Evolutionary conservation across 2,888 invertebrate species (phyloP), one percentile per base, ranked within the genome.

Genomic region (Dusona sp.): DNA sequence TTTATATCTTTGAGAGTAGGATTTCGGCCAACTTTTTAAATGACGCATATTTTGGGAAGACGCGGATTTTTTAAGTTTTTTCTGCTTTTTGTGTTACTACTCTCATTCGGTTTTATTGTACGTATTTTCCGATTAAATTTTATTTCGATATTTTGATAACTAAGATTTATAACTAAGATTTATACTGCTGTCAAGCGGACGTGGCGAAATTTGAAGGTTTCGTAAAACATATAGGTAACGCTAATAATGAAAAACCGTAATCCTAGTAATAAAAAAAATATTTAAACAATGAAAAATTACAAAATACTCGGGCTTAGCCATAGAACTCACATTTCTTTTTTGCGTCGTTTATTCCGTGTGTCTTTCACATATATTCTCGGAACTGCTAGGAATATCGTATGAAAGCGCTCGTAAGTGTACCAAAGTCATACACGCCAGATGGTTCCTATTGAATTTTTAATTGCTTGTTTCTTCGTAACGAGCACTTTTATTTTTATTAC

Each of bases 371-470:
- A 54, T 67, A 38, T 78, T 67, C 16, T 51, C 25, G 51, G 29
- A 29, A 8, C 61, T 42, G 74, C 13, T 42, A 42, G 16, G 42
- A 65, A 29, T 54, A 70, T 61, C 57, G 57, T 45, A 70, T 70
- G 48, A 65, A 77, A 72, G 36, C 48, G 16, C 29, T 29, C 48
- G 78, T 45, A 68, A 82, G 77, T 51, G 72, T 48, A 48, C 64
- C 45, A 48, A 45, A 65, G 65, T 57, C n/a, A 70, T 73, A 57
- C 54, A 57, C 75, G 80, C 64, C 70, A 64, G 70, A 70, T 78
- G 77, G 48, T 38, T 45, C 33, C 72, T 70, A 79, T 84, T 79
- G 72, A 73, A 72, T 81, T 82, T 85, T 82, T 68, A 81, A 85
- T 85, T 78, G 61, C 81, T 82, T 73, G 77, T 77, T 73, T 78